Evolutionary conservation across 2,113 vertebrate species (phyloP).

Genomic region (Dinomys branickii): DNA sequence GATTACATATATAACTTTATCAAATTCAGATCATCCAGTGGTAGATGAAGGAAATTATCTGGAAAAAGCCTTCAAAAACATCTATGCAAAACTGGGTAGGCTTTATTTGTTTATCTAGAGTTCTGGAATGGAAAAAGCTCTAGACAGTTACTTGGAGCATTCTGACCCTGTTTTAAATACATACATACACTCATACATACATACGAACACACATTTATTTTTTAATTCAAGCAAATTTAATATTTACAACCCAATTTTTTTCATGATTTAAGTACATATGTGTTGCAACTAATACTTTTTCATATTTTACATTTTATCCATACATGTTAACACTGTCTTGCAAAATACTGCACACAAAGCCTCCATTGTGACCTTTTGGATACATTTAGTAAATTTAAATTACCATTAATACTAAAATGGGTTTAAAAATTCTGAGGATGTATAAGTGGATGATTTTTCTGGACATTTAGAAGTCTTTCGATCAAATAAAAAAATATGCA

Average conservation of each 20-base stretch:
- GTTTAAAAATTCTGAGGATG: background rate
- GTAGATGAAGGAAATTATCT: background rate
- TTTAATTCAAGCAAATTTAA: background rate
- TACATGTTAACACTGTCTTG: background rate
- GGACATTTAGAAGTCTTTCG: background rate
- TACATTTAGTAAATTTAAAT: background rate
- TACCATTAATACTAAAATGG: background rate
- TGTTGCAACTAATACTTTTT: background rate
- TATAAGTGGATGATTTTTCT: constrained; percentile 19
- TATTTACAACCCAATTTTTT: background rate
- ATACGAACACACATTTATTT: background rate
- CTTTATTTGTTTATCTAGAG: background rate
- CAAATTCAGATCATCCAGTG: background rate
- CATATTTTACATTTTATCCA: background rate
- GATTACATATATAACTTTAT: background rate
- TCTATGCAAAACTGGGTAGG: background rate
- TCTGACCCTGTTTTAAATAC: background rate
- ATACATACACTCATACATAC: background rate
- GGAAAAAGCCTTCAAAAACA: background rate
- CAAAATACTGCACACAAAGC: background rate
- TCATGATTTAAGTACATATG: background rate
- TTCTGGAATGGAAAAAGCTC: background rate
- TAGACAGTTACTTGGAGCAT: background rate
- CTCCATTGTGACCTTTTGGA: background rate
- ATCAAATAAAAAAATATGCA: background rate